These are phyloP conservation scores for Platyura marginata DNA, from an alignment of 1,140 invertebrate species.

Conservation along the genomic window DNA sequence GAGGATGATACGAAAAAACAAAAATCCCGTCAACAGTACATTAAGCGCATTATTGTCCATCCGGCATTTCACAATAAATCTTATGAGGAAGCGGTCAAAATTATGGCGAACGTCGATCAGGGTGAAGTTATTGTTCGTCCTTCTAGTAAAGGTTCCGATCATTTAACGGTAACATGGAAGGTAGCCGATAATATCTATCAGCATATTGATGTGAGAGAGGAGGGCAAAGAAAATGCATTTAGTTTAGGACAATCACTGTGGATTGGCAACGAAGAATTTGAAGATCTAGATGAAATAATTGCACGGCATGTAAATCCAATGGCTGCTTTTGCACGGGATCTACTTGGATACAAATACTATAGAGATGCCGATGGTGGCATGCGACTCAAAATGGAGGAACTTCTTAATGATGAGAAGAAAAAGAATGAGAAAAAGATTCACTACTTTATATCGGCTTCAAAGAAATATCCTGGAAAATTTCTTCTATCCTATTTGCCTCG, in stretches of 20 bases:
- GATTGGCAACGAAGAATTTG: conserved; percentile 83
- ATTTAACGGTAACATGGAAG: conserved; percentile 97
- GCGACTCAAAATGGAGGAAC: conserved; percentile 72
- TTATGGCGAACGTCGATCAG: conserved; percentile 83
- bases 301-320: conserved; percentile 91
- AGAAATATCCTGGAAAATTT: conserved; percentile 89
- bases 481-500: conserved; percentile 84
- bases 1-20: conserved; percentile 68
- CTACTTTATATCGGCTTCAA: conserved; percentile 72
- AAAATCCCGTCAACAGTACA: conserved; percentile 61
- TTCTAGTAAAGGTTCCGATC: conserved; percentile 89
- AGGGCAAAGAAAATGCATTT: conserved; percentile 94
- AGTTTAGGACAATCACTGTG: conserved; percentile 71
- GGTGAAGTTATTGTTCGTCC: conserved; percentile 93
- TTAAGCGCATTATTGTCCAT: conserved; percentile 94
- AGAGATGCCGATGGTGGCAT: conserved; percentile 48
- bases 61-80: conserved; percentile 95
- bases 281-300: conserved; percentile 98
- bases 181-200: conserved; percentile 86
- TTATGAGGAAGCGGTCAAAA: conserved; percentile 78
- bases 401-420: conserved; percentile 68
- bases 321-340: conserved; percentile 78
- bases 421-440: conserved; percentile 78
- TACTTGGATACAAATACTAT: conserved; percentile 85
- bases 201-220: conserved; percentile 89